Base-by-base conservation (phyloP, 2,888 invertebrate genomes). In the Mythimna lalbum region DNA sequence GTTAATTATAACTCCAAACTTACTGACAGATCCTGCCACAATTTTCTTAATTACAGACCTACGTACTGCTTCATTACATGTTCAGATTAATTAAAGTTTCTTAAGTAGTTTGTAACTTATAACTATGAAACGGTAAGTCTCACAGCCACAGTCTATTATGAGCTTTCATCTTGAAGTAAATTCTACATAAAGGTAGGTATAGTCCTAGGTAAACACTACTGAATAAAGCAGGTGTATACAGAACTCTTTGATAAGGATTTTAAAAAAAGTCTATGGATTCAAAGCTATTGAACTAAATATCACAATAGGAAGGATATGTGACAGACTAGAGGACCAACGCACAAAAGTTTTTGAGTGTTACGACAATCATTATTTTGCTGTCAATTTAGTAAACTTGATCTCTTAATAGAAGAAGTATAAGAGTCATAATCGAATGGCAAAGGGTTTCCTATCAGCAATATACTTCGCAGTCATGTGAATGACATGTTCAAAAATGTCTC, bases 401-500 rank as follows among this genome's bases (percentile, higher is more conserved):
- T 23, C 53, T 76, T 83, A 80, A 78, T n/a, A 0, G 0, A 0
- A 49, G 27, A 7, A 7, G 0, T 0, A 72, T 89, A 93, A 77
- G 76, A 88, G 77, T 76, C 60, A 88, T 81, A 87, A 82, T 91
- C 19, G 65, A 76, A 61, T 62, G 39, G 47, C 53, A 72, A 57
- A 56, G n/a, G n/a, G 61, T 68, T 77, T 59, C 9, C 7, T 5
- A 70, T 6, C 39, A 50, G 66, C 39, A 73, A 49, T 33, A 63
- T 55, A 76, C 66, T 70, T 71, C 73, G 81, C 81, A 81, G 73
- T 67, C 80, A 85, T 88, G 88, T 91, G 92, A 95, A 94, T 95
- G 95, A 95, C 95, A 95, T 92, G 92, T 93, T 93, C 93, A 91
- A 93, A 94, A 94, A 94, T 95, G 95, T 96, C 95, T 92, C 95